Percentiles rank a stretch among this genome's conserved stretches.
Conservation (phyloP, 2,113 vertebrate genomes). For the Clarias batrachus region DNA sequence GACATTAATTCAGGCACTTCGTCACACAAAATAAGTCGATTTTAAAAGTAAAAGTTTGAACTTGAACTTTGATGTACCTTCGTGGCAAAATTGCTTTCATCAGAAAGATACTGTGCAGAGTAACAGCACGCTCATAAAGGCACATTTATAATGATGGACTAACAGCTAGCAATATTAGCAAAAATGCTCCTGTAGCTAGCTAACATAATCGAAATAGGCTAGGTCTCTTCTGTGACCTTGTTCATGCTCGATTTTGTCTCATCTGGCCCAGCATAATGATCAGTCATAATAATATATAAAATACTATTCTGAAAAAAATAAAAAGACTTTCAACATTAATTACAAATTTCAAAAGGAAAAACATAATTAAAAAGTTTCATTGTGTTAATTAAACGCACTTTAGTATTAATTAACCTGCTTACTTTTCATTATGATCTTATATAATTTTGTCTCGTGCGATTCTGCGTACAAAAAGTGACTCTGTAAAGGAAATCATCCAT, state of each 20-base stretch:
- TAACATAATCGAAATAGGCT: background rate
- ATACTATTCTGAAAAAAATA: background rate
- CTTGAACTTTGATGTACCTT: background rate
- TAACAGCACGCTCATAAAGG: background rate
- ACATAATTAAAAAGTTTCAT: background rate
- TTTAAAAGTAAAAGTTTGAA: background rate
- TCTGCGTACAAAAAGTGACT: background rate
- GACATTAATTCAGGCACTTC: conserved; percentile 2
- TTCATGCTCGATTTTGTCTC: background rate
- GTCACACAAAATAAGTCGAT: conserved; percentile 11
- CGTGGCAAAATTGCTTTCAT: background rate
- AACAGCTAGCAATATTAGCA: background rate
- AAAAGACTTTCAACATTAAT: background rate
- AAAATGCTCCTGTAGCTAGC: background rate
- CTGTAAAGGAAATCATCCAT: background rate
- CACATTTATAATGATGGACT: background rate
- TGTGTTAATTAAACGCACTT: background rate
- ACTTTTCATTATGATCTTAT: background rate
- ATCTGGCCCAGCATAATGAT: background rate
- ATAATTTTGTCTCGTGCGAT: background rate
- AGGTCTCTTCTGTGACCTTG: background rate
- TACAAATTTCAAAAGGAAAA: background rate
- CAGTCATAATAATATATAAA: background rate
- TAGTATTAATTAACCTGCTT: background rate
- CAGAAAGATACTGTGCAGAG: background rate